Conservation (phyloP, 2,113 vertebrate genomes). For the human (Homo sapiens) region GRCh38 chr4:47958501-47959000, state of each 20-base stretch:
- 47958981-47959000: background rate
- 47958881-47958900: background rate
- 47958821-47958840: background rate
- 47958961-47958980: background rate
- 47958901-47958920: background rate
- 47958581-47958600: too few species aligned
- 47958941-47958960: background rate
- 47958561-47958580: too few species aligned
- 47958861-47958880: background rate
- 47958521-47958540: too few species aligned
- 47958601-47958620: too few species aligned
- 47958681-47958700: background rate
- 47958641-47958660: background rate
- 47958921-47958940: background rate
- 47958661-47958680: background rate
- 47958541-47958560: too few species aligned
- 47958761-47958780: background rate
- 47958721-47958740: background rate
- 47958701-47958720: background rate
- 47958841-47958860: background rate
- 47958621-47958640: background rate
- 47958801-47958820: background rate
- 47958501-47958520: too few species aligned
- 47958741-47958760: background rate
- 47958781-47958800: background rate